These are phyloP conservation scores for Mechanitis mazaeus DNA, from an alignment of 2,888 invertebrate species.

Conservation along the genomic window DNA sequence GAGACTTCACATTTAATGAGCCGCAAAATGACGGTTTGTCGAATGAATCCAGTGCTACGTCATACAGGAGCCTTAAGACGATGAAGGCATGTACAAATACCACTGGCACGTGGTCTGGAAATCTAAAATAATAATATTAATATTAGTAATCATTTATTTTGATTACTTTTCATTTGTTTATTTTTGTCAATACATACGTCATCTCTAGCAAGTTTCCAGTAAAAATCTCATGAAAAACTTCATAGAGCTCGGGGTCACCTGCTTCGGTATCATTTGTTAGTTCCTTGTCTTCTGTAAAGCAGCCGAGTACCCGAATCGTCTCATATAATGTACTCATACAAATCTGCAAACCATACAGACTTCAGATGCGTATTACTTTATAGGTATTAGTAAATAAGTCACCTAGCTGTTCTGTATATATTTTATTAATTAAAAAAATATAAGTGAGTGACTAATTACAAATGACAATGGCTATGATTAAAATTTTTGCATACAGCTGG, in stretches of 20 bases:
- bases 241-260: conserved; percentile 63
- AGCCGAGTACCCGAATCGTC: conserved; percentile 93
- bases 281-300: conserved; percentile 81
- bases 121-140: conserved; percentile 53
- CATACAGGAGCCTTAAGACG: conserved; percentile 91
- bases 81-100: conserved; percentile 89
- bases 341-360: conserved; percentile 75
- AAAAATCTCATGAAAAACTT: conserved; percentile 84
- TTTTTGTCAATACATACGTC: conserved; percentile 60
- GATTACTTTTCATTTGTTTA: background rate
- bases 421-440: background rate
- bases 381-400: background rate
- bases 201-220: conserved; percentile 85
- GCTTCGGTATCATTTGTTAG: conserved; percentile 59
- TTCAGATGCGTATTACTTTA: background rate
- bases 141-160: background rate
- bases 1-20: conserved; percentile 80
- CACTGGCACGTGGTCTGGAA: conserved; percentile 84
- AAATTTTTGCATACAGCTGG: too few species aligned
- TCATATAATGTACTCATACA: conserved; percentile 96
- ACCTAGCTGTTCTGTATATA: too few species aligned
- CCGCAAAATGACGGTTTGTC: conserved; percentile 89
- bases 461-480: too few species aligned
- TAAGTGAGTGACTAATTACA: conserved; percentile 22
- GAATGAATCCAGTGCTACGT: conserved; percentile 96